These are phyloP conservation scores for Cryptocephalus moraei DNA, from an alignment of 2,888 invertebrate species.

Conservation along the genomic window DNA sequence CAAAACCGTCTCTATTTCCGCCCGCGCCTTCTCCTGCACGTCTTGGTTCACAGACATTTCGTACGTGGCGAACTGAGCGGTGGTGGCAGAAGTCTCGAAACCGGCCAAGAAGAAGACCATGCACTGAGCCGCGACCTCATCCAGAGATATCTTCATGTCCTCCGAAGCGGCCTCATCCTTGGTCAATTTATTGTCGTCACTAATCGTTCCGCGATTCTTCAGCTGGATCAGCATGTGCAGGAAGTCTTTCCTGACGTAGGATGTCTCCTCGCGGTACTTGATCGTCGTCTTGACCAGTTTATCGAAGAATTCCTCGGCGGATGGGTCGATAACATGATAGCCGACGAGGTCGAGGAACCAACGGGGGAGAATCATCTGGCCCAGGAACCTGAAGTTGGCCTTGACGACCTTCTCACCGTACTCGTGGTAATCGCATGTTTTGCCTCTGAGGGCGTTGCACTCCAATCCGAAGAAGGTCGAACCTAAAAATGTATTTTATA, in stretches of 20 bases:
- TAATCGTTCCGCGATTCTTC: not conserved
- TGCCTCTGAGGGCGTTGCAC: not conserved
- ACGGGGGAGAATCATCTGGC: not conserved
- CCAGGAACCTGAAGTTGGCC: not conserved
- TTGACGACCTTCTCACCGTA: not conserved
- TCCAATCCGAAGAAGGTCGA: not conserved
- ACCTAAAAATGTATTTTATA: too few species aligned
- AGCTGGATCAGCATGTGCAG: not conserved
- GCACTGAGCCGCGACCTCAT: conserved; percentile 10
- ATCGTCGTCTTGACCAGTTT: not conserved
- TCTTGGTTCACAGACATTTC: conserved; percentile 17
- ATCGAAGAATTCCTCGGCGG: not conserved
- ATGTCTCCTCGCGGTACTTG: not conserved
- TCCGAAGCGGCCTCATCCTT: not conserved
- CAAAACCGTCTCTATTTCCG: conserved; percentile 15
- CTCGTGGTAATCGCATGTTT: not conserved
- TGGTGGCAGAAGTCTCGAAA: conserved; percentile 19
- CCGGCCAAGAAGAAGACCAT: conserved; percentile 19
- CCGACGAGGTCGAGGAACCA: too few species aligned
- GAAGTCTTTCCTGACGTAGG: not conserved
- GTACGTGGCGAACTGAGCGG: conserved; percentile 18
- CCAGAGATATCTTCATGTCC: not conserved
- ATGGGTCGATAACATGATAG: too few species aligned
- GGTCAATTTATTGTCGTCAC: not conserved
- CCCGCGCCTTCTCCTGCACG: conserved; percentile 14